Conservation (phyloP, 2,888 invertebrate species). For the Prosopocoilus inquinatus region DNA sequence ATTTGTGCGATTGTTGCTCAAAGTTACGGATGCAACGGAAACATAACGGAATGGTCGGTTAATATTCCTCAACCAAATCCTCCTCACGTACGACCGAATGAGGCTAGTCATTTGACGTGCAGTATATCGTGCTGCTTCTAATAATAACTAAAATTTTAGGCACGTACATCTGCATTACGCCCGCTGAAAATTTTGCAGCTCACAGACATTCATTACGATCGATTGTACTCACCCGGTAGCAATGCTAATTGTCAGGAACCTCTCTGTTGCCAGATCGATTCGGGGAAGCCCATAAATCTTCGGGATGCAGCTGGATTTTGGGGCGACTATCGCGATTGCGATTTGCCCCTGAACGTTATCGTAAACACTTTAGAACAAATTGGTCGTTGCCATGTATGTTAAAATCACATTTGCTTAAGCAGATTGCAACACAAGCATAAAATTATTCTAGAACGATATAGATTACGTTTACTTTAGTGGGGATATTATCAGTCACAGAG, state of each 20-base stretch:
- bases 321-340: conserved; percentile 78
- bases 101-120: not conserved
- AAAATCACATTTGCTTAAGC: not conserved
- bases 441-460: conserved; percentile 7
- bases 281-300: conserved; percentile 47
- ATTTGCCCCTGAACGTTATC: conserved; percentile 67
- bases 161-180: not conserved
- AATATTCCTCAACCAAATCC: conserved; percentile 3
- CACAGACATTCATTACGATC: conserved; percentile 77
- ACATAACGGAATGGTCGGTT: conserved; percentile 32
- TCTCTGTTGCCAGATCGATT: conserved; percentile 63
- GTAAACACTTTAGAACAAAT: conserved; percentile 62
- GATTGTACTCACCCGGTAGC: conserved; percentile 62
- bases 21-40: conserved; percentile 36
- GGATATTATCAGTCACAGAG: conserved; percentile 77
- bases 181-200: conserved; percentile 56
- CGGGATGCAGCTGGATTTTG: conserved; percentile 63
- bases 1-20: conserved; percentile 60
- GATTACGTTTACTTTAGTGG: conserved; percentile 76
- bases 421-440: conserved; percentile 52
- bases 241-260: conserved; percentile 71
- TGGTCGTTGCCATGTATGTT: conserved; percentile 22
- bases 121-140: not conserved
- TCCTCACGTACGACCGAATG: conserved; percentile 34
- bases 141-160: not conserved